phyloP scores from a whole-genome alignment of 2,797 vertebrate genomes.

The Acrossocheilus wenchowensis region DNA sequence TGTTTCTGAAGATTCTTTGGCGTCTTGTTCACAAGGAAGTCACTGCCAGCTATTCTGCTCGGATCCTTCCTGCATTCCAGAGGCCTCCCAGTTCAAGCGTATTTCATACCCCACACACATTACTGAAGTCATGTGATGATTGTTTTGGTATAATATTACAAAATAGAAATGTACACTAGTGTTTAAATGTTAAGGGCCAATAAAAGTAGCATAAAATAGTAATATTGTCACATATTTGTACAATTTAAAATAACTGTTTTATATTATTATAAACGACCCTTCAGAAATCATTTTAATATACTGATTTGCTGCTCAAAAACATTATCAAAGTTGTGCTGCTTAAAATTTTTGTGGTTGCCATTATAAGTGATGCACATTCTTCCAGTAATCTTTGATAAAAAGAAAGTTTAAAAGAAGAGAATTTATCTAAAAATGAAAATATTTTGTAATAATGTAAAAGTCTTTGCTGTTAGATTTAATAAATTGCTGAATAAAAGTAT shows the following conservation, averaged over 20 bases:
- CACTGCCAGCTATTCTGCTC: conserved; percentile 66
- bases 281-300: background rate
- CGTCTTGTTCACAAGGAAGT: conserved; percentile 64
- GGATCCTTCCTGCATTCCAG: conserved; percentile 78
- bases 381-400: too few species aligned
- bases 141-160: conserved; percentile 33
- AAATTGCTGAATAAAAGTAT: background rate
- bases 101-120: conserved; percentile 71
- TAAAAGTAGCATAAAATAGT: background rate
- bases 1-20: conserved; percentile 52
- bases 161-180: conserved; percentile 5
- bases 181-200: background rate
- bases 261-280: background rate
- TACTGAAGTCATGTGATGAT: conserved; percentile 65
- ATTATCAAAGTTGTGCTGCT: background rate
- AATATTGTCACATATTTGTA: background rate
- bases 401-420: background rate
- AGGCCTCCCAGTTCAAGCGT: conserved; percentile 69
- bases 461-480: background rate
- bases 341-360: background rate
- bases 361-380: background rate
- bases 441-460: background rate
- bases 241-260: background rate
- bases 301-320: background rate
- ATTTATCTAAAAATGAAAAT: background rate